Evolutionary conservation across 1,140 invertebrate species (phyloP).

Genomic region (Bombus breviceps): DNA sequence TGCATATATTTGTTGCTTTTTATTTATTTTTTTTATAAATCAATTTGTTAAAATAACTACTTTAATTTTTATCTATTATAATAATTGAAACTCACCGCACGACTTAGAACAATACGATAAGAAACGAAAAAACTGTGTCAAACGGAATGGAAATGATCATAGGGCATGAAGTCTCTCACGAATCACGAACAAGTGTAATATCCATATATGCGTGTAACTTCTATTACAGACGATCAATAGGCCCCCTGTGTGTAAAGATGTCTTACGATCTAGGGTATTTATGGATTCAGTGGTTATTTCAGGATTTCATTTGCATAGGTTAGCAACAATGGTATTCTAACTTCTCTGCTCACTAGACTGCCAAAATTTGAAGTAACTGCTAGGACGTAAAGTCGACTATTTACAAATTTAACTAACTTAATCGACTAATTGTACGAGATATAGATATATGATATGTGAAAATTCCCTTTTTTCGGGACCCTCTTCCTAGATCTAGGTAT

Average conservation of each 20-base stretch:
- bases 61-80: conserved; percentile 19
- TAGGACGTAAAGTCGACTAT: no score
- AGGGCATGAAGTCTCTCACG: conserved; percentile 1
- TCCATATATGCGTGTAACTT: no score
- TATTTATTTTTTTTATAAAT: not conserved
- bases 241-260: not conserved
- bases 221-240: conserved; percentile 32
- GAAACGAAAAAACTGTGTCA: conserved; percentile 11
- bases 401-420: no score
- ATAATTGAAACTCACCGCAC: conserved; percentile 41
- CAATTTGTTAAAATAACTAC: not conserved
- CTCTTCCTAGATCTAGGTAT: not conserved
- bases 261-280: conserved; percentile 17
- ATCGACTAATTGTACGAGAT: no score
- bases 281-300: not conserved
- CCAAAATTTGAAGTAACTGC: not conserved
- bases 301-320: not conserved
- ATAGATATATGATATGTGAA: no score
- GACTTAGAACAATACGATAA: conserved; percentile 25
- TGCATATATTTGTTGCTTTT: not conserved
- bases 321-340: not conserved
- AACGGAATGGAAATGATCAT: not conserved
- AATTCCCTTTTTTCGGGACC: not conserved
- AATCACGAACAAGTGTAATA: not conserved
- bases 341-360: not conserved